phyloP scores from a whole-genome alignment of 2,113 vertebrate species.

The Arizona elegans region DNA sequence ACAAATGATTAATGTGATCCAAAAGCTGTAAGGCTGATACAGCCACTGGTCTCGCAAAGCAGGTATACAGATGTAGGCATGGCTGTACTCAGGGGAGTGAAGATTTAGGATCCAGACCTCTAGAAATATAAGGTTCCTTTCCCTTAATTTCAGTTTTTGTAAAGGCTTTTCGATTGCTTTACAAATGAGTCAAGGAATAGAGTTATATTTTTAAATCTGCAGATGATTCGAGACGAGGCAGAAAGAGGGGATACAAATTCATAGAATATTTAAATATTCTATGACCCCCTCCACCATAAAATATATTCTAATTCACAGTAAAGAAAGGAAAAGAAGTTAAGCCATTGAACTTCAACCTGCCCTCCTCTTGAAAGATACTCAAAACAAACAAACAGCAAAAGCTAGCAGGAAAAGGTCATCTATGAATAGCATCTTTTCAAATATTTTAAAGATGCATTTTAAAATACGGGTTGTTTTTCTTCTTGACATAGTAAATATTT shows the following conservation, averaged over 20 bases:
- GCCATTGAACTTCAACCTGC: not conserved
- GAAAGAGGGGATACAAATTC: not conserved
- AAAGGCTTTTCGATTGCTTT: not conserved
- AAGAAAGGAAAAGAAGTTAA: not conserved
- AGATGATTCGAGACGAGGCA: not conserved
- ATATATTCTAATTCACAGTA: not conserved
- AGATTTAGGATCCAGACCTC: not conserved
- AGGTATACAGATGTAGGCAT: not conserved
- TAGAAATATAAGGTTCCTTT: not conserved
- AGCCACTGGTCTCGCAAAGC: not conserved
- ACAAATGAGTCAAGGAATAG: not conserved
- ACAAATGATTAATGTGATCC: not conserved
- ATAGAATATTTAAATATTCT: not conserved
- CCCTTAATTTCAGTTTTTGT: not conserved
- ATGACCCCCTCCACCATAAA: not conserved
- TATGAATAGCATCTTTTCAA: not conserved
- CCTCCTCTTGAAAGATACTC: not conserved
- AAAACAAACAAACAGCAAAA: not conserved
- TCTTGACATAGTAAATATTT: not conserved
- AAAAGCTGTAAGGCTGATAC: not conserved
- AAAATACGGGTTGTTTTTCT: not conserved
- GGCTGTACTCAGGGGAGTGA: not conserved
- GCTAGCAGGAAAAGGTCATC: not conserved
- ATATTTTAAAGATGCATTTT: not conserved
- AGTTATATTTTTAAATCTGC: not conserved